Conservation (phyloP, 2,797 vertebrate species). For the Pipistrellus kuhlii region DNA sequence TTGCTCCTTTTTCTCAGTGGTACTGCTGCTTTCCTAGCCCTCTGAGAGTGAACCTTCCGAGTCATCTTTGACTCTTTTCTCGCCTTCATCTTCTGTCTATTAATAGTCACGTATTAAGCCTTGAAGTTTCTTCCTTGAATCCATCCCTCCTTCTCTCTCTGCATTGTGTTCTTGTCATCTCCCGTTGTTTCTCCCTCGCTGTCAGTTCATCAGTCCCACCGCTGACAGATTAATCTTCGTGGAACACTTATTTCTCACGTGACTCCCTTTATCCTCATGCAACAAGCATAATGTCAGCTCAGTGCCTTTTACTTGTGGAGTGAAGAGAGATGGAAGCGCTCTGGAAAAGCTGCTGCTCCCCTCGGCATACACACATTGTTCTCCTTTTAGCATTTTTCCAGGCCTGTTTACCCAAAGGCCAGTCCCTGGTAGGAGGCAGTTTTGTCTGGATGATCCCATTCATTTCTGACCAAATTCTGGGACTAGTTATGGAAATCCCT, state of each 20-base stretch:
- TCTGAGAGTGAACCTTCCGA: slow-evolving; percentile 12
- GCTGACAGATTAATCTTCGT: slow-evolving; percentile 69
- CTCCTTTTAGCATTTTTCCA: background rate
- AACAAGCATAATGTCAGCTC: slow-evolving; percentile 45
- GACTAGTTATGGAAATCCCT: background rate
- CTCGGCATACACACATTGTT: background rate
- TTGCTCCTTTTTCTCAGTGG: background rate
- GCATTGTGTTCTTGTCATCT: slow-evolving; percentile 41
- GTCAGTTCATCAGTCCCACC: slow-evolving; percentile 66
- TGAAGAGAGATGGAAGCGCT: background rate
- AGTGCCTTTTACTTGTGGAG: background rate
- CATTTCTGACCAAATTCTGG: background rate
- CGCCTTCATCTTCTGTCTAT: slow-evolving; percentile 58
- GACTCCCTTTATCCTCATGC: slow-evolving; percentile 52
- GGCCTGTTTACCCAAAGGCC: slow-evolving; percentile 37
- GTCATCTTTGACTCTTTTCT: slow-evolving; percentile 43
- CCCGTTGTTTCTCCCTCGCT: slow-evolving; percentile 49
- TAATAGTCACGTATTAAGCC: slow-evolving; percentile 68
- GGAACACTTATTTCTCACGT: slow-evolving; percentile 45
- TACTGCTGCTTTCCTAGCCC: background rate
- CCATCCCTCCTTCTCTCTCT: slow-evolving; percentile 49
- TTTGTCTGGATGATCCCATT: slow-evolving; percentile 13
- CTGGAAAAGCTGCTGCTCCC: background rate
- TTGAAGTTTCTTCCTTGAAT: slow-evolving; percentile 44
- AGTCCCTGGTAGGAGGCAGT: background rate